Percentiles rank a stretch among this genome's conserved stretches.
phyloP scores from a whole-genome alignment of 2,113 vertebrate genomes.

The Pangasianodon gigas region DNA sequence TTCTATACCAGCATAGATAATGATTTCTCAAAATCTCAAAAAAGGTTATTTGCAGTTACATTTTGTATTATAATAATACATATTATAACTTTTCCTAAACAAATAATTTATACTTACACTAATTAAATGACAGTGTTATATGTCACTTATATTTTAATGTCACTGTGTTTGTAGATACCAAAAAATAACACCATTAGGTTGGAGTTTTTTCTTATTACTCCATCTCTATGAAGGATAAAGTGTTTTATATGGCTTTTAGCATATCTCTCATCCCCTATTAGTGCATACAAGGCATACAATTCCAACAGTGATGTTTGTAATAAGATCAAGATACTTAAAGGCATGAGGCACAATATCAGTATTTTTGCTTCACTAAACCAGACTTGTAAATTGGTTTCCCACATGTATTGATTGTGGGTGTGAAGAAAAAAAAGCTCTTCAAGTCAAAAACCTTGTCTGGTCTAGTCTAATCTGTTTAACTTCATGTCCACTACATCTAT shows the following conservation, averaged over 20 bases:
- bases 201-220: background rate
- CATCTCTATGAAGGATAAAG: background rate
- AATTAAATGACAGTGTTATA: background rate
- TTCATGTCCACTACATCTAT: constrained; percentile 9
- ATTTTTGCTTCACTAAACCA: constrained; percentile 8
- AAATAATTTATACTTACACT: background rate
- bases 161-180: background rate
- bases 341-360: constrained; percentile 37
- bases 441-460: constrained; percentile 15
- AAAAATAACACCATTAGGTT: background rate
- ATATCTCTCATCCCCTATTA: background rate
- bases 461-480: background rate
- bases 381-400: constrained; percentile 22
- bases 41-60: background rate
- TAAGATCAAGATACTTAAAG: constrained; percentile 43
- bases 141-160: background rate
- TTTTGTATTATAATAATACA: background rate
- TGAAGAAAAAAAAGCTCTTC: constrained; percentile 16
- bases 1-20: background rate
- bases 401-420: constrained; percentile 14
- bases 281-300: background rate
- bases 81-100: background rate
- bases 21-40: background rate
- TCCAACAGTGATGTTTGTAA: constrained; percentile 25
- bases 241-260: background rate